Percentiles rank a stretch among this genome's conserved stretches.
Conservation (phyloP, 2,888 invertebrate genomes). For the Digitonthophagus gazella region DNA sequence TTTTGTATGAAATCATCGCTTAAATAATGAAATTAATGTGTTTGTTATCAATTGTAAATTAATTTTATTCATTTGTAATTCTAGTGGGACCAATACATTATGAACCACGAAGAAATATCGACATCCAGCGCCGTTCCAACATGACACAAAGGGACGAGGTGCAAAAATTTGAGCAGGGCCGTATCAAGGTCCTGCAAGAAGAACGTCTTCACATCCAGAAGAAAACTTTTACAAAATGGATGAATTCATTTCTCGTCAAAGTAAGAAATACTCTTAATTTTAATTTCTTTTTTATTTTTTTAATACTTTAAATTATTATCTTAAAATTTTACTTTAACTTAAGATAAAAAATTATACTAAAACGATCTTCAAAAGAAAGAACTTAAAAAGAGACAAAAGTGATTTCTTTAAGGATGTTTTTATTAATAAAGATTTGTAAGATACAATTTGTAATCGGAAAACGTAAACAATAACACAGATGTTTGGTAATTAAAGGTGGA, state of each 20-base stretch:
- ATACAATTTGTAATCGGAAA: background rate
- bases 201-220: slow-evolving; percentile 98
- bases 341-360: too few species aligned
- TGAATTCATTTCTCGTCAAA: slow-evolving; percentile 95
- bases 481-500: background rate
- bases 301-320: too few species aligned
- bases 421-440: too few species aligned
- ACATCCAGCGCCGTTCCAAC: slow-evolving; percentile 68
- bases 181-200: slow-evolving; percentile 94
- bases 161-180: slow-evolving; percentile 93
- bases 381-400: too few species aligned
- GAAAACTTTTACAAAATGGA: slow-evolving; percentile 99
- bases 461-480: background rate
- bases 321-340: background rate
- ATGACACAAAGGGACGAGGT: slow-evolving; percentile 91
- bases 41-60: background rate
- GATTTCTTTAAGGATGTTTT: too few species aligned
- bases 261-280: slow-evolving; percentile 52
- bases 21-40: background rate
- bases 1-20: too few species aligned
- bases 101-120: slow-evolving; percentile 43
- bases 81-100: slow-evolving; percentile 41
- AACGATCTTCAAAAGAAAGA: too few species aligned
- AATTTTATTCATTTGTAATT: slow-evolving; percentile 19
- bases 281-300: too few species aligned